Percentiles rank a stretch among this genome's conserved stretches.
Evolutionary conservation across 2,113 vertebrate species (phyloP).

Genomic region (Dendropsophus ebraccatus): DNA sequence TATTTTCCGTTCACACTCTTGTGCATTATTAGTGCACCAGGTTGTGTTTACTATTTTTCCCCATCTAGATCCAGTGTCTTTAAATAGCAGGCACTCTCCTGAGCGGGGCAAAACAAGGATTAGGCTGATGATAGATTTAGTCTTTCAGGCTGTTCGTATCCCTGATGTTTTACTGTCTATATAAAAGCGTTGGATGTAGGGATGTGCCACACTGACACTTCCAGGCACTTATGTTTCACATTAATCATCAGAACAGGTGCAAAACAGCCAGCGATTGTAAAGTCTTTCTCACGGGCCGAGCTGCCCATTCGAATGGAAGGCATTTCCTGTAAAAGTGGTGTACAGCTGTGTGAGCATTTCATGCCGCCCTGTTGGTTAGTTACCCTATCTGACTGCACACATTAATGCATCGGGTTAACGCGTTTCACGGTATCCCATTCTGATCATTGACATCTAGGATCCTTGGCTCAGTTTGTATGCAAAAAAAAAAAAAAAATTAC

Average conservation of each 20-base stretch:
- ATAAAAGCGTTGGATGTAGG: neutral
- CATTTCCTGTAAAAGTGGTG: constrained; percentile 56
- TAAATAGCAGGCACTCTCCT: constrained; percentile 36
- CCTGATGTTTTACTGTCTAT: constrained; percentile 41
- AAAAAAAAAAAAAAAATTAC: neutral
- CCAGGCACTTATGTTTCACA: constrained; percentile 50
- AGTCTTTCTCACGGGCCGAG: constrained; percentile 52
- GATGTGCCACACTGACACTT: constrained; percentile 53
- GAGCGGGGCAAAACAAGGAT: constrained; percentile 43
- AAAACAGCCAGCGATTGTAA: constrained; percentile 52
- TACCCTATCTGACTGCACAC: constrained; percentile 24
- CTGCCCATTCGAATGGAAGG: constrained; percentile 49
- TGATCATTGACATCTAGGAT: constrained; percentile 2
- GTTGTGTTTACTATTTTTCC: constrained; percentile 7
- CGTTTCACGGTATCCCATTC: neutral
- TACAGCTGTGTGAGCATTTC: constrained; percentile 35
- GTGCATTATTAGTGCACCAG: neutral
- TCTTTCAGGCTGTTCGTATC: constrained; percentile 34
- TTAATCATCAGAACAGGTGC: constrained; percentile 58
- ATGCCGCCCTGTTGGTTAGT: neutral
- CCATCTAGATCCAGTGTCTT: constrained; percentile 28
- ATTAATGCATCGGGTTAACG: neutral
- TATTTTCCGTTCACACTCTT: neutral
- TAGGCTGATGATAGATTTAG: constrained; percentile 45
- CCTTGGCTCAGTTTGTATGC: neutral